Evolutionary conservation across 2,888 invertebrate species (phyloP), one percentile per base, ranked within the genome.

Genomic region (Xestia xanthographa): DNA sequence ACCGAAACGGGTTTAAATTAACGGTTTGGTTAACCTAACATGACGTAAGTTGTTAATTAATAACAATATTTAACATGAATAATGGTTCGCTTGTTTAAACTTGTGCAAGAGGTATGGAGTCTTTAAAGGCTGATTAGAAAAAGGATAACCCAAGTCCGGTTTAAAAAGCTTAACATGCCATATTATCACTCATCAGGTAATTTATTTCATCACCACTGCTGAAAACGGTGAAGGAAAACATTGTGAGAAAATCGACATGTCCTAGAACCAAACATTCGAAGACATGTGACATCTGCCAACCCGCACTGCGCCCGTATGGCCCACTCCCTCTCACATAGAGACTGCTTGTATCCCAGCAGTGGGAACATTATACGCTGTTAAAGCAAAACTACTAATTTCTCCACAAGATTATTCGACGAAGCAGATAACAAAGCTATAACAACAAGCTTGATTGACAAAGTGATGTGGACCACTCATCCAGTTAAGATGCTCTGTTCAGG

Each of bases 1-100:
- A 90, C 83, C 66, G 26, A 75, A 87, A 89, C 90, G 29, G 80
- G 89, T 89, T 88, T 68, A 75, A 76, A 81, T 86, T 88, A 85
- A 90, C 86, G 85, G 84, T 80, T 77, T 69, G 58, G 65, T 75
- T 87, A 84, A 88, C 75, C 48, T 73, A 58, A 87, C 84, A 81
- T 88, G 87, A 86, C 85, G 85, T 88, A 83, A 86, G 70, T 68
- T 73, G 82, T 86, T 89, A 85, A 88, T 85, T 88, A 89, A 84
- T 86, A 86, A 72, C 77, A 84, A 85, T 83, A 86, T 86, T 48
- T 81, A 89, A 82, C 66, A 85, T 87, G 83, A 84, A 80, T 86
- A 75, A 86, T 88, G 81, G 79, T 69, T 43, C 34, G 34, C 67
- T 67, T 77, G 75, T 12, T n/a, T 63, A 29, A 26, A 67, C 68